Evolutionary conservation across 2,113 vertebrate genomes (phyloP), one percentile per base, ranked within the genome.

Genomic region (Menidia beryllina): DNA sequence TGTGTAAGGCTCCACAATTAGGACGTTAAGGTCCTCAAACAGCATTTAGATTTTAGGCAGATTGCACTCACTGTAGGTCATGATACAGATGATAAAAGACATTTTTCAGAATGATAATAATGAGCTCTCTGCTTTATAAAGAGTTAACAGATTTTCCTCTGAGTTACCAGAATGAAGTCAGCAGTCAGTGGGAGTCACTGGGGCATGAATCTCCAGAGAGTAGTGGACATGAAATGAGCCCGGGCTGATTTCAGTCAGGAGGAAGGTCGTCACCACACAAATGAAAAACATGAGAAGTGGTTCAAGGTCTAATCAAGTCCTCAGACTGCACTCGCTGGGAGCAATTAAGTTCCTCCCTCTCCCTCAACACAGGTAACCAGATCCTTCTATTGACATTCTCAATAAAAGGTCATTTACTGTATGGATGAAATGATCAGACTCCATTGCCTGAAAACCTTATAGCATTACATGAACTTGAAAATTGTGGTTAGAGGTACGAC

Each of bases 231-330:
- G 79, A 62, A 91, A 86, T 68, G 88, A 90, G 86, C 90, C 74
- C 72, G 52, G 86, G 80, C 82, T 87, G 87, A 90, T 91, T 91
- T 91, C 86, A 88, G 86, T 79, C 84, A 64, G 85, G 85, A 84
- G 87, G 91, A 92, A 93, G 91, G 91, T 92, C 90, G 87, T 92
- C 82, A 88, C 86, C 91, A 87, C 87, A 91, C 90, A 92, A 93
- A 93, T 92, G 90, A 93, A 91, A 92, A 92, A 93, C 92, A 93
- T 92, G 92, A 93, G 92, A 92, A 92, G 92, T 84, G 87, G 86
- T 87, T 85, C 81, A 85, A 90, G 89, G 88, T 88, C 90, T 93
- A 94, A 94, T 93, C 92, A 93, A 93, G 91, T 90, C 83, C 87
- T 92, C 86, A 80, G 90, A 86, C 92, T 87, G 85, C 85, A 84